Evolutionary conservation across 2,888 invertebrate species (phyloP).

Genomic region (Spilarctia lutea): DNA sequence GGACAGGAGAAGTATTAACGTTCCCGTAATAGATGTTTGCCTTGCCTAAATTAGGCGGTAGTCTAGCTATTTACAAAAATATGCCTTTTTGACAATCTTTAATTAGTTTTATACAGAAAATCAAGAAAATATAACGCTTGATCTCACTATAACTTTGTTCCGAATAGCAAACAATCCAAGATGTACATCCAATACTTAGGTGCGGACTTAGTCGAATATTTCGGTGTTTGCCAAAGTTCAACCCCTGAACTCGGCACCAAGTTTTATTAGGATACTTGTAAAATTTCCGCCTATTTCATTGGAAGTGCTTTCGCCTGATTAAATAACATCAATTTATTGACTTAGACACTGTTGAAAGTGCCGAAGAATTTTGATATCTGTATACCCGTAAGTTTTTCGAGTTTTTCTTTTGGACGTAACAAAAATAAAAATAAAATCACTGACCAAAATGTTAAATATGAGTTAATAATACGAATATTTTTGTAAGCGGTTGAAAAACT

Average conservation of each 20-base stretch:
- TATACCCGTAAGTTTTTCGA: conserved; percentile 41
- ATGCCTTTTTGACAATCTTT: background rate
- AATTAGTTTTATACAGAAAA: background rate
- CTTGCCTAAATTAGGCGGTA: background rate
- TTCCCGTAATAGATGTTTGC: background rate
- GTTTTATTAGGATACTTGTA: conserved; percentile 86
- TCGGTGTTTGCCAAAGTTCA: conserved; percentile 66
- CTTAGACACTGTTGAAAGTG: conserved; percentile 69
- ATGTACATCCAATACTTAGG: conserved; percentile 50
- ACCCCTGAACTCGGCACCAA: conserved; percentile 74
- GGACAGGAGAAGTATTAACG: background rate
- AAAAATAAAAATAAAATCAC: conserved; percentile 37
- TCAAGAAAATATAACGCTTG: background rate
- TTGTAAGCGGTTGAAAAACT: background rate
- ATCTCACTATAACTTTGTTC: background rate
- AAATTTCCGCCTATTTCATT: conserved; percentile 82
- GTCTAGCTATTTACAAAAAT: background rate
- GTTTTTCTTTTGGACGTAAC: conserved; percentile 37
- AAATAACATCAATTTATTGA: conserved; percentile 84
- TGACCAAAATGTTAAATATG: conserved; percentile 41
- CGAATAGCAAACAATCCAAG: conserved; percentile 15
- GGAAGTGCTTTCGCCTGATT: conserved; percentile 82
- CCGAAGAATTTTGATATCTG: conserved; percentile 58
- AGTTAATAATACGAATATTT: conserved; percentile 34
- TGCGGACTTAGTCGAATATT: conserved; percentile 79